Percentiles rank a stretch among this genome's conserved stretches.
phyloP scores from a whole-genome alignment of 2,888 invertebrate species.

The Leptopilina drosophilae region DNA sequence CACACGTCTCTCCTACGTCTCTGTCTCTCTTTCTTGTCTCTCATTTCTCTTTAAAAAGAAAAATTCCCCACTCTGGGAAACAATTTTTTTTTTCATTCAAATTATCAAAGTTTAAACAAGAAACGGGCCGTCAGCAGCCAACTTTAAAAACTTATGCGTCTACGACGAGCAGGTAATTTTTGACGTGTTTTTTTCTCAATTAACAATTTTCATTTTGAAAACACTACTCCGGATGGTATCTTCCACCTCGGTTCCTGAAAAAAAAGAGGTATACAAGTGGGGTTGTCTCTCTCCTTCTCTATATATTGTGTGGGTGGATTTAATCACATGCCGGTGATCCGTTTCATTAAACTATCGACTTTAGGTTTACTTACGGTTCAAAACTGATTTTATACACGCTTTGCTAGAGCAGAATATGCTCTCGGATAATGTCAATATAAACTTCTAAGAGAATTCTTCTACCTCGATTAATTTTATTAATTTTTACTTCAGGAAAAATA shows the following conservation, averaged over 20 bases:
- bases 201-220: constrained; percentile 1
- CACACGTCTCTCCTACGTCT: background rate
- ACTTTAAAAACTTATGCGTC: constrained; percentile 75
- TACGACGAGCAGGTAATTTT: constrained; percentile 75
- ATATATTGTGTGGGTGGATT: background rate
- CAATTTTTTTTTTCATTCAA: background rate
- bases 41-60: too few relatives aligned
- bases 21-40: background rate
- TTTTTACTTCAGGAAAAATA: too few relatives aligned
- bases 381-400: constrained; percentile 11
- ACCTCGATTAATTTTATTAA: too few relatives aligned
- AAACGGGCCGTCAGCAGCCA: constrained; percentile 58
- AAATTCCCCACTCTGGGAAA: background rate
- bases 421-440: constrained; percentile 26
- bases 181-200: background rate
- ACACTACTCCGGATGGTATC: constrained; percentile 8
- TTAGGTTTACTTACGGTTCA: background rate
- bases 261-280: background rate
- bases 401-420: constrained; percentile 15
- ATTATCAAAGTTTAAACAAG: constrained; percentile 34
- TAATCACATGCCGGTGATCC: constrained; percentile 15
- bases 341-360: constrained; percentile 37
- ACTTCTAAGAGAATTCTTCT: background rate
- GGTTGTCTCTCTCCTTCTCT: background rate
- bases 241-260: constrained; percentile 14